Evolutionary conservation across 2,797 vertebrate species (phyloP).

Genomic region (Clarias pachynema): DNA sequence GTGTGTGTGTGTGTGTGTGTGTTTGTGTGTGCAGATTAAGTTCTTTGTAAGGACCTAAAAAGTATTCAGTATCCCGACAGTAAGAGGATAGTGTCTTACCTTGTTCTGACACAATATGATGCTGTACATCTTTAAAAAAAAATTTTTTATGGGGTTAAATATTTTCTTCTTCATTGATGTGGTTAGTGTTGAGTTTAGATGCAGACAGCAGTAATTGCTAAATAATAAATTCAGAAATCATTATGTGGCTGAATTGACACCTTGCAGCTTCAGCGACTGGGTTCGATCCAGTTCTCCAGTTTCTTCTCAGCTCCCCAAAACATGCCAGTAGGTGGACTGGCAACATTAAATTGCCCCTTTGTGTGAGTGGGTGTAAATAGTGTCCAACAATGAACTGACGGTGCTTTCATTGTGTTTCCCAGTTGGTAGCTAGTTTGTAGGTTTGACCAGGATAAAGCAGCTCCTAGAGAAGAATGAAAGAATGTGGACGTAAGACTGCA

Average conservation of each 20-base stretch:
- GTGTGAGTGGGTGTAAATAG: not conserved
- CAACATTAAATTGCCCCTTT: not conserved
- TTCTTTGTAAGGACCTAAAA: not conserved
- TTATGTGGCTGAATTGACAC: not conserved
- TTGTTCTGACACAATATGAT: not conserved
- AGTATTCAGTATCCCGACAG: not conserved
- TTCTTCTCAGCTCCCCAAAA: not conserved
- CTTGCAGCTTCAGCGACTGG: not conserved
- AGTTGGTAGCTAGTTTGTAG: not conserved
- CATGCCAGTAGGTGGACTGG: not conserved
- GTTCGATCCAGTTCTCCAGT: not conserved
- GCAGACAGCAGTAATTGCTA: not conserved
- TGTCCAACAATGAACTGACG: not conserved
- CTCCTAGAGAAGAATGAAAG: not conserved
- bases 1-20: conserved; percentile 55
- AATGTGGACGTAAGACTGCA: not conserved
- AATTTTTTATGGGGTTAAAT: not conserved
- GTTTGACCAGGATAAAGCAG: not conserved
- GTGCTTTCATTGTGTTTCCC: not conserved
- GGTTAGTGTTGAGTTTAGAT: too few species aligned
- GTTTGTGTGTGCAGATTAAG: not conserved
- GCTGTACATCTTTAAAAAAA: not conserved
- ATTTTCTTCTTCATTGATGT: not conserved
- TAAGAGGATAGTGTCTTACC: not conserved
- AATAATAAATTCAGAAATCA: not conserved